These are phyloP conservation scores for Mohoua ochrocephala DNA, from an alignment of 2,113 vertebrate species.

Conservation along the genomic window DNA sequence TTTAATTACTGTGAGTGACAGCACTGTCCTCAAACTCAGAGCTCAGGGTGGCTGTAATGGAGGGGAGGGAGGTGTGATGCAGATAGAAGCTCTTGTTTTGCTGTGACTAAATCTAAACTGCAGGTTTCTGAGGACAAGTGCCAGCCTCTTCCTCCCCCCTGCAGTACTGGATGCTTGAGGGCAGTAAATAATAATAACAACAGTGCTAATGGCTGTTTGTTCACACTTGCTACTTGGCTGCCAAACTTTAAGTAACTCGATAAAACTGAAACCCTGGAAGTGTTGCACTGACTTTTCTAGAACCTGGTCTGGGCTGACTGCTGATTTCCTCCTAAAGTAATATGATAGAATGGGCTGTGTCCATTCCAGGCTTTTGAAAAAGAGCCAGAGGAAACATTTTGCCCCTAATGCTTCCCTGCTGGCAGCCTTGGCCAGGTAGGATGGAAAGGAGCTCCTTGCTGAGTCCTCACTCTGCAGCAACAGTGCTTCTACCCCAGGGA, in stretches of 20 bases:
- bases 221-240: not conserved
- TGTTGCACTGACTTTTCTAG: not conserved
- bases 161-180: not conserved
- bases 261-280: not conserved
- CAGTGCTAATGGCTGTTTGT: not conserved
- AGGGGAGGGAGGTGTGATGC: not conserved
- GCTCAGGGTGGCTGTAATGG: not conserved
- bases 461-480: not conserved
- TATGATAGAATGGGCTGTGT: not conserved
- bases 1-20: not conserved
- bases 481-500: not conserved
- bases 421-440: not conserved
- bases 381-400: slow-evolving; percentile 6
- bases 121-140: not conserved
- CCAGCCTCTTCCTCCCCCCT: not conserved
- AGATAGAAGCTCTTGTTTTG: not conserved
- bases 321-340: not conserved
- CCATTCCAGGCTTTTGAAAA: not conserved
- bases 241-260: not conserved
- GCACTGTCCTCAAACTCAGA: not conserved
- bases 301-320: not conserved
- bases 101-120: not conserved
- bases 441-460: not conserved
- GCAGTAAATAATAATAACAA: not conserved
- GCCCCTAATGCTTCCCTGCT: not conserved